Base-by-base conservation (phyloP, 2,113 vertebrate species). In the Balaeniceps rex region DNA sequence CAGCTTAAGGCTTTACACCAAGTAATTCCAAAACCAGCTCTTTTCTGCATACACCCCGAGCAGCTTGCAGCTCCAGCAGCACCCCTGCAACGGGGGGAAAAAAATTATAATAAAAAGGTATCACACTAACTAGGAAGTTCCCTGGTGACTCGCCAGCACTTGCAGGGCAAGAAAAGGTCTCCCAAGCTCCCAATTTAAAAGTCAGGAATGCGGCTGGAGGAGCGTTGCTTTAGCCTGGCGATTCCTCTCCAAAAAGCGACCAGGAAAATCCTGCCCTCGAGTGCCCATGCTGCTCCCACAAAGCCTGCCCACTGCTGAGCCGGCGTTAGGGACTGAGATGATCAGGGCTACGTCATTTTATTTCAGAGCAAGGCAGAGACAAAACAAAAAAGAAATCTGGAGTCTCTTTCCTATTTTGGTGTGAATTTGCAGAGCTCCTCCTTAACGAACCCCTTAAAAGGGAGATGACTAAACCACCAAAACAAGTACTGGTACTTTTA, bases 321-420 rank as follows among this genome's bases (percentile, higher is more conserved):
- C 3, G 4, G 28, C 7, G 3, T 22, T 19, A 14, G 29, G 23
- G 51, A 23, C 21, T 2, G 2, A 19, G 64, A 42, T 0, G 4
- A 14, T 19, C 65, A 38, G 25, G 61, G 51, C n/a, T 14, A 6
- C 19, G 1, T 10, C 5, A 0, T 21, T 25, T 63, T 14, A 28
- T 10, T 55, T 44, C 14, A 23, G 14, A 55, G 7, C 11, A 25
- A 72, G 14, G 9, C 24, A 81, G 14, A 60, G 40, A 4, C 4
- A 13, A 13, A 61, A 16, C 7, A 40, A 47, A 71, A 14, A 1
- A 18, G 55, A 14, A 44, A 44, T 4, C 13, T 13, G 14, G 18
- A 91, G 10, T 5, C 33, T 25, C 31, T 68, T 46, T 29, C 78
- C 31, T 40, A 1, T 42, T 63, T 7, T 19, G 58, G 42, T 31